A percentile compares a stretch with the other conserved stretches of the same genome.
phyloP scores from a whole-genome alignment of 2,888 invertebrate genomes.

The Xestoiulus laeticollis region DNA sequence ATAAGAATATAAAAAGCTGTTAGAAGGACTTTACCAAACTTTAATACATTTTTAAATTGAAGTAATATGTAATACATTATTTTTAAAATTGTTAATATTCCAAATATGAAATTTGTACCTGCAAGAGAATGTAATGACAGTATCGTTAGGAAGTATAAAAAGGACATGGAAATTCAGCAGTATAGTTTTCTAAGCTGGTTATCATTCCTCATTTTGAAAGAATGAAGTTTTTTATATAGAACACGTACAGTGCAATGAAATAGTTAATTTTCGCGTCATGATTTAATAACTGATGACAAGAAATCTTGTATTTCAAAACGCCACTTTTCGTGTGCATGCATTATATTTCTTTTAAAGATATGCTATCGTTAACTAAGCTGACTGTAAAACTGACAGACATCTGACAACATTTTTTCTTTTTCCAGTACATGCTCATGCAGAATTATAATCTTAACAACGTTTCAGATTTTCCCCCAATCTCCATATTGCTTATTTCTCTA shows the following conservation, averaged over 20 bases:
- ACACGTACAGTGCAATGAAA: background rate
- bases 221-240: too few relatives aligned
- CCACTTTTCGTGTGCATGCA: background rate
- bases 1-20: too few relatives aligned
- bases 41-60: too few relatives aligned
- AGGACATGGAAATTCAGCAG: too few relatives aligned
- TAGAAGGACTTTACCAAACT: too few relatives aligned
- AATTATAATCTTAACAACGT: slow-evolving; percentile 28
- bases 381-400: background rate
- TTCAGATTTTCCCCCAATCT: background rate
- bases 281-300: background rate
- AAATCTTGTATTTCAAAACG: background rate
- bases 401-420: background rate
- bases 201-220: too few relatives aligned
- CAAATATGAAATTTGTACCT: too few relatives aligned
- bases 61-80: too few relatives aligned
- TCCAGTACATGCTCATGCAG: background rate
- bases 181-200: too few relatives aligned
- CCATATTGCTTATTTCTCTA: background rate
- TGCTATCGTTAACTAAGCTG: background rate
- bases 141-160: too few relatives aligned
- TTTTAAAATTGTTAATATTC: too few relatives aligned
- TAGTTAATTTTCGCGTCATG: background rate
- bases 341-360: background rate
- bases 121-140: too few relatives aligned